Conservation (phyloP, 35 echinoderm and acorn worm species). For the Strongylocentrotus purpuratus region DNA sequence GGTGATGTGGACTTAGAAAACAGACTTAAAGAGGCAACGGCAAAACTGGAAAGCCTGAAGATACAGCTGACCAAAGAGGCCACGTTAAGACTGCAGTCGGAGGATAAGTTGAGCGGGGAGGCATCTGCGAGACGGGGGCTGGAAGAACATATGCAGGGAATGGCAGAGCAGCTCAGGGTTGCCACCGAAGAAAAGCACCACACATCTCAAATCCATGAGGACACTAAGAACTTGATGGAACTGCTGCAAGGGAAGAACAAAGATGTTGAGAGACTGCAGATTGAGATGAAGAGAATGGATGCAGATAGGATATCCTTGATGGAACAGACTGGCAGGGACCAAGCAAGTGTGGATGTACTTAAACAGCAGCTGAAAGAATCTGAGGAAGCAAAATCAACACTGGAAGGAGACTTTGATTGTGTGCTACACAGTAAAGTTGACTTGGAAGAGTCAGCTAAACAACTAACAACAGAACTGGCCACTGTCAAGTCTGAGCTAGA, state of each 20-base stretch:
- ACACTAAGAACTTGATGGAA: constrained; percentile 57
- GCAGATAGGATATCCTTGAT: constrained; percentile 8
- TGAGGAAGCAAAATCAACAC: constrained; percentile 32
- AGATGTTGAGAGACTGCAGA: constrained; percentile 52
- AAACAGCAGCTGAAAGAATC: constrained; percentile 37
- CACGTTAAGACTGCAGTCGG: constrained; percentile 25
- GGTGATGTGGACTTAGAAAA: constrained; percentile 31
- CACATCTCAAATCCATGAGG: constrained; percentile 48
- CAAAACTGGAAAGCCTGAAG: constrained; percentile 14
- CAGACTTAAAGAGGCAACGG: constrained; percentile 21
- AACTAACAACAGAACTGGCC: not conserved
- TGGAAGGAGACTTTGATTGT: constrained; percentile 47
- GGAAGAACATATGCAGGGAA: constrained; percentile 6
- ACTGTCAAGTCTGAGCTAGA: constrained; percentile 38
- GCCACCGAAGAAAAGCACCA: constrained; percentile 23
- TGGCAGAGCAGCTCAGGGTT: constrained; percentile 33
- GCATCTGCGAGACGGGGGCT: constrained; percentile 9
- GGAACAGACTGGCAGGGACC: not conserved
- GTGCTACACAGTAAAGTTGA: constrained; percentile 21
- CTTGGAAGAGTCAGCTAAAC: constrained; percentile 43
- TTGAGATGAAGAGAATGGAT: constrained; percentile 39
- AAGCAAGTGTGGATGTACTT: not conserved
- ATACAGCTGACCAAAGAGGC: constrained; percentile 36
- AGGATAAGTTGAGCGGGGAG: constrained; percentile 16
- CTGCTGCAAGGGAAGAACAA: constrained; percentile 62